Base-by-base conservation (phyloP, 2,888 invertebrate species). In the Theretra japonica region DNA sequence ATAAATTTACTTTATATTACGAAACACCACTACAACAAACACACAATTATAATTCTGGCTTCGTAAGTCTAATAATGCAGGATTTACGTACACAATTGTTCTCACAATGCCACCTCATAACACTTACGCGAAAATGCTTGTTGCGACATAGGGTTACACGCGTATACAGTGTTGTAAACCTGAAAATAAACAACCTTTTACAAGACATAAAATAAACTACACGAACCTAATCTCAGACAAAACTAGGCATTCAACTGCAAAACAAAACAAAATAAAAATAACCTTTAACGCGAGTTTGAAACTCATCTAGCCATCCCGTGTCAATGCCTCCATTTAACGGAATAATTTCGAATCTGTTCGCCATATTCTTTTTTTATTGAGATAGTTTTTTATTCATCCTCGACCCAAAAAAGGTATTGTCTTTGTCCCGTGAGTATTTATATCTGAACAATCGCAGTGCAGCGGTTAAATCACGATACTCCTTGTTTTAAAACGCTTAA, bases 51-150 rank as follows among this genome's bases (percentile, higher is more conserved):
- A 19, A 41, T 41, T n/a, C 53, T n/a, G 5, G n/a, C n/a, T 53
- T 41, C 41, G 41, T 41, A 53, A 6, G 19, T 53, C 19, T 15
- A 53, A 53, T 53, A n/a, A 4, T n/a, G n/a, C 2, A n/a, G 33
- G n/a, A 33, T 60, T 60, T 19, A 59, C 17, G 30, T 19, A 59
- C 17, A n/a, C 60, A 60, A 60, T 33, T 19, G 60, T 60, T 8
- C 30, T 28, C 28, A 30, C 15, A 59, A 28, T 59, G 25, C 19
- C 25, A 3, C 28, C 59, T 30, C 53, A 53, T 53, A 53, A 60
- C 28, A 28, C 60, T 60, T 60, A 33, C 60, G 41, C n/a, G 28
- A 28, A 25, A 59, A 59, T 19, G 59, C n/a, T 60, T n/a, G 30
- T 60, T 30, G 33, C 33, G 59, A 19, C 59, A 60, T 33, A 60